These are phyloP conservation scores for Polylopha cassiicola DNA, from an alignment of 2,888 invertebrate species.

Conservation along the genomic window DNA sequence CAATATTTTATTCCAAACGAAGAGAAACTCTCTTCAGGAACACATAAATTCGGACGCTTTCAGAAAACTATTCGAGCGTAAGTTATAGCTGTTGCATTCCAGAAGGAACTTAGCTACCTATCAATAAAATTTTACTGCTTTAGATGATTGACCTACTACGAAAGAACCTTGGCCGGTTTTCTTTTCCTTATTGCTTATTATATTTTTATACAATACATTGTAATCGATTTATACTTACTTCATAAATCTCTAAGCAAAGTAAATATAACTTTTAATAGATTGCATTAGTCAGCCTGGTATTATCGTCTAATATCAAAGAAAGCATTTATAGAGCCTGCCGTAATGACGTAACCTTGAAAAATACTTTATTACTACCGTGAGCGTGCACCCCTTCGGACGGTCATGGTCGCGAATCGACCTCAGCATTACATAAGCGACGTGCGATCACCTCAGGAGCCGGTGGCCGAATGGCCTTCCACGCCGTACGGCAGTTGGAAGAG, in stretches of 20 bases:
- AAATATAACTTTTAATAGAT: constrained; percentile 10
- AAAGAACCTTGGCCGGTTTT: too few species aligned
- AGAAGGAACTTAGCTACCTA: background rate
- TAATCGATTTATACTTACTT: too few species aligned
- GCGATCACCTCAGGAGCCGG: constrained; percentile 59
- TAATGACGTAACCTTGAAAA: constrained; percentile 57
- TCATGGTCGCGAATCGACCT: constrained; percentile 60
- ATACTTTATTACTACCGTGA: constrained; percentile 49
- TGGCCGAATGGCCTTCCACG: constrained; percentile 61
- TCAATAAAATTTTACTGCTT: constrained; percentile 12
- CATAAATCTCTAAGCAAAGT: too few species aligned
- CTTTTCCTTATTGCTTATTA: too few species aligned
- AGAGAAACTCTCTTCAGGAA: constrained; percentile 4
- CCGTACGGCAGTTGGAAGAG: constrained; percentile 34
- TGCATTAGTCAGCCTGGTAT: constrained; percentile 17
- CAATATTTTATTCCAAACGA: constrained; percentile 16
- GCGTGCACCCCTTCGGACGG: constrained; percentile 58
- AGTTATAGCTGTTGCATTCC: constrained; percentile 7
- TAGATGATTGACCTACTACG: too few species aligned
- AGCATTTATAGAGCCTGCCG: constrained; percentile 32
- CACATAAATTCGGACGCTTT: constrained; percentile 12
- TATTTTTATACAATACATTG: too few species aligned
- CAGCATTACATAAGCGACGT: constrained; percentile 47
- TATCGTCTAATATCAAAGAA: constrained; percentile 17
- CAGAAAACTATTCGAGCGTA: constrained; percentile 6